Conservation (phyloP, 2,113 vertebrate species). For the Puma concolor region DNA sequence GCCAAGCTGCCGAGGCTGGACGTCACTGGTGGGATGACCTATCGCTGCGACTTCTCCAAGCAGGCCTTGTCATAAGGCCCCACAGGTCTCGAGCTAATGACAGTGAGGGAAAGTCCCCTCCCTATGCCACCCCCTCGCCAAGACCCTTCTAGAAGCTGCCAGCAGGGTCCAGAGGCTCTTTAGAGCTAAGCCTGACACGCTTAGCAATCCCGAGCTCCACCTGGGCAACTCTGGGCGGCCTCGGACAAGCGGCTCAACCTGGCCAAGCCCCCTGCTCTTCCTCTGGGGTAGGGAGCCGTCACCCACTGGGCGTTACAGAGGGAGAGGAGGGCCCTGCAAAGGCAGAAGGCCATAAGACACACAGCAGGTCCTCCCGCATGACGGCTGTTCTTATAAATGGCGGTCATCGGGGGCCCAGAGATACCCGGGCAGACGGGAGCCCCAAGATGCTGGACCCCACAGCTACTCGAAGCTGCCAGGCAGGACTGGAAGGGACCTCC, state of each 20-base stretch:
- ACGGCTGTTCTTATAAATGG: not conserved
- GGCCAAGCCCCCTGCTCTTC: not conserved
- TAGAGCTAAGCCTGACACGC: not conserved
- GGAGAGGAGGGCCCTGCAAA: no score
- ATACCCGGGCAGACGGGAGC: not conserved
- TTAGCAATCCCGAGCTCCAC: not conserved
- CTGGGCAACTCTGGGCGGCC: not conserved
- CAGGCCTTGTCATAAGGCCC: not conserved
- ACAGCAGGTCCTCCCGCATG: not conserved
- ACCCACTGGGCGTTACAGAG: rapidly evolving
- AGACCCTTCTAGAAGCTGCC: not conserved
- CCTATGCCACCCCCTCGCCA: not conserved
- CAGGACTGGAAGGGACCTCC: not conserved
- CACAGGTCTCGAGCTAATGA: not conserved
- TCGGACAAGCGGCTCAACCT: not conserved
- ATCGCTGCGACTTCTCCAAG: not conserved
- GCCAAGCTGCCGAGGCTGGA: not conserved
- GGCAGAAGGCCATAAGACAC: not conserved
- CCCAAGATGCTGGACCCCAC: not conserved
- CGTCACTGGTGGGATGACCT: not conserved
- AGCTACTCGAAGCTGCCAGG: rapidly evolving
- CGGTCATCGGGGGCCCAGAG: not conserved
- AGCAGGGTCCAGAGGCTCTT: not conserved
- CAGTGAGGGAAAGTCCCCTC: not conserved
- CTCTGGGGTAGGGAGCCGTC: not conserved